Evolutionary conservation across 2,113 vertebrate species (phyloP), one percentile per base, ranked within the genome.

Genomic region (Phyllostomus hastatus): DNA sequence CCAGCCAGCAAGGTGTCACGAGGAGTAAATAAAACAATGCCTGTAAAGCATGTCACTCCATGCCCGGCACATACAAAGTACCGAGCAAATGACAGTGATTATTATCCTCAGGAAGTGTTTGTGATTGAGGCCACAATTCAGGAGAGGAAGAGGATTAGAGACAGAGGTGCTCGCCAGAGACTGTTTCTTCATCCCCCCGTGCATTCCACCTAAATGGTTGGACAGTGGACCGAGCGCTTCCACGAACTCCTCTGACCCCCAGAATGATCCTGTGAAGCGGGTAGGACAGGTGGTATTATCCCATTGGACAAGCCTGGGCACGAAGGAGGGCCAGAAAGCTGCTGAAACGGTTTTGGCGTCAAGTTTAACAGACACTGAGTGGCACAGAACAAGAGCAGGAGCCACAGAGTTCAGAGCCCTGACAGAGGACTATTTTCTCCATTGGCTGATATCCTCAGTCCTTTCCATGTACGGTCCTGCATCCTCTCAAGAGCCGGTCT

Each of bases 81-180:
- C 35, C 72, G 76, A 61, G 16, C 67, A 66, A 94, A 75, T 35
- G 57, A 52, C 1, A 24, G 61, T 28, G 89, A 48, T 48, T 72
- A 35, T 41, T 78, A 46, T 88, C 59, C 82, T 82, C 79, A 50
- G 86, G 72, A 83, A 73, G 82, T 35, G 48, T 72, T 57, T 50
- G 70, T 0, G 7, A 80, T 50, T 35, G 91, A 84, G n/a, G 38
- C 2, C 67, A 28, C 57, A 52, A 90, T 85, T 95, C 72, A 73
- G 54, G 90, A 94, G 17, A 88, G 61, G 50, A 91, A 90, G 46
- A 92, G 41, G 92, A 88, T 79, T 28, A 85, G 94, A 75, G 69
- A 61, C 61, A 84, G 22, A 59, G 4, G 15, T 7, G 8, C 38
- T 59, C 10, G 12, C 8, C 64, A 61, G 57, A 28, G 35, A 67